These are phyloP conservation scores for Isichthys henryi DNA, from an alignment of 2,113 vertebrate genomes.

Conservation along the genomic window DNA sequence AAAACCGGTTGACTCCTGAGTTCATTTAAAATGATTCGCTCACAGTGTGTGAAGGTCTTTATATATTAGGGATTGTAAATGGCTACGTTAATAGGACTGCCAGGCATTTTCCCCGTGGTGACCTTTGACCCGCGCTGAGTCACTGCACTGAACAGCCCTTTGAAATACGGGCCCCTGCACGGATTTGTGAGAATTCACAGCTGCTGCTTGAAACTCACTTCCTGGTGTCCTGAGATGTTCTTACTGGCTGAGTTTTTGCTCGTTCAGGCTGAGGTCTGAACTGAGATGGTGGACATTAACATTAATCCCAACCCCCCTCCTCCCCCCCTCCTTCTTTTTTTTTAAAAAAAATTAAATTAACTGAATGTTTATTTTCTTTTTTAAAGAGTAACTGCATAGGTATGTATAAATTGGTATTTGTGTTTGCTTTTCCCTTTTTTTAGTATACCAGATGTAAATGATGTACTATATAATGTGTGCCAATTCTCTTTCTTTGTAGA, in stretches of 20 bases:
- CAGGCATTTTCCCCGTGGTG: constrained; percentile 24
- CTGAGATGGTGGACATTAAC: constrained; percentile 42
- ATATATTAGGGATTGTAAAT: neutral
- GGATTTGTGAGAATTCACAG: constrained; percentile 43
- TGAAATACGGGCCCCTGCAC: constrained; percentile 41
- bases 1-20: neutral
- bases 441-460: constrained; percentile 64
- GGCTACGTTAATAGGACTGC: constrained; percentile 12
- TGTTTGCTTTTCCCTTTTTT: constrained; percentile 40
- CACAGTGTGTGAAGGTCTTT: neutral
- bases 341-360: constrained; percentile 38
- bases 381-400: constrained; percentile 48
- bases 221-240: constrained; percentile 48
- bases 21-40: neutral
- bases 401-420: constrained; percentile 61
- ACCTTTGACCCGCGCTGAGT: constrained; percentile 42
- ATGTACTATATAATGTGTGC: constrained; percentile 69
- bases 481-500: constrained; percentile 50
- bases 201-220: constrained; percentile 41
- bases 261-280: constrained; percentile 47
- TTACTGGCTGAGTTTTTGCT: constrained; percentile 44
- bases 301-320: constrained; percentile 48
- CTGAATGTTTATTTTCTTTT: constrained; percentile 36
- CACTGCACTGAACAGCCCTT: constrained; percentile 50
- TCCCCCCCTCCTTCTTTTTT: constrained; percentile 4